Conservation (phyloP, 2,797 vertebrate species). For the Coregonus sp. region DNA sequence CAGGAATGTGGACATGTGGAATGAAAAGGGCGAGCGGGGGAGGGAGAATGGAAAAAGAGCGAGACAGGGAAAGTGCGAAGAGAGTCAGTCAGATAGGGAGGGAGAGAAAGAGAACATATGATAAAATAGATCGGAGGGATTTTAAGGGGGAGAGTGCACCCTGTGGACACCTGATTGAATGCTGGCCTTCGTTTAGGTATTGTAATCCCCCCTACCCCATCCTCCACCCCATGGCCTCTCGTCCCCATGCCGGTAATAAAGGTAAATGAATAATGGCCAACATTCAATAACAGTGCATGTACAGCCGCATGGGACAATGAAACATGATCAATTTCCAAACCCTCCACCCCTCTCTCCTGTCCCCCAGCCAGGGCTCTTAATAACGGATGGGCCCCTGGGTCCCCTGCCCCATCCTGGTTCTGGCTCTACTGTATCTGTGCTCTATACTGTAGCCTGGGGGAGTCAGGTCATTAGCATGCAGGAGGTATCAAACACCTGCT, state of each 20-base stretch:
- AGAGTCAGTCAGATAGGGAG: slow-evolving; percentile 11
- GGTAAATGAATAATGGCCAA: slow-evolving; percentile 19
- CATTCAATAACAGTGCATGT: slow-evolving; percentile 16
- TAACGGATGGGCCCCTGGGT: neutral
- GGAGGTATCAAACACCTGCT: slow-evolving; percentile 26
- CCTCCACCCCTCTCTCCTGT: slow-evolving; percentile 16
- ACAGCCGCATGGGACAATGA: neutral
- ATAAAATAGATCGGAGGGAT: neutral
- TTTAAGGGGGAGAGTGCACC: neutral
- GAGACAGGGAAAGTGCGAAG: neutral
- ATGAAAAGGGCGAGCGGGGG: neutral
- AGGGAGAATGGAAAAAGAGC: slow-evolving; percentile 9
- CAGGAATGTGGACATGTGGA: neutral
- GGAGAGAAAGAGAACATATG: slow-evolving; percentile 15
- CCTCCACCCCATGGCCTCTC: neutral
- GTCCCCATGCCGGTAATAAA: neutral
- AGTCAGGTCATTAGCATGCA: slow-evolving; percentile 39
- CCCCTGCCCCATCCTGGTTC: neutral
- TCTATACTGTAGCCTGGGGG: neutral
- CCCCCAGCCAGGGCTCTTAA: neutral
- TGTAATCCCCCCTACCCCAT: neutral
- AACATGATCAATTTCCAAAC: neutral
- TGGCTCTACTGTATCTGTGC: neutral
- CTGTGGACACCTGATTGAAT: slow-evolving; percentile 4
- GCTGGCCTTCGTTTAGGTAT: neutral